Evolutionary conservation across 2,113 vertebrate species (phyloP), one percentile per base, ranked within the genome.

Genomic region (Melanocharis versteri): DNA sequence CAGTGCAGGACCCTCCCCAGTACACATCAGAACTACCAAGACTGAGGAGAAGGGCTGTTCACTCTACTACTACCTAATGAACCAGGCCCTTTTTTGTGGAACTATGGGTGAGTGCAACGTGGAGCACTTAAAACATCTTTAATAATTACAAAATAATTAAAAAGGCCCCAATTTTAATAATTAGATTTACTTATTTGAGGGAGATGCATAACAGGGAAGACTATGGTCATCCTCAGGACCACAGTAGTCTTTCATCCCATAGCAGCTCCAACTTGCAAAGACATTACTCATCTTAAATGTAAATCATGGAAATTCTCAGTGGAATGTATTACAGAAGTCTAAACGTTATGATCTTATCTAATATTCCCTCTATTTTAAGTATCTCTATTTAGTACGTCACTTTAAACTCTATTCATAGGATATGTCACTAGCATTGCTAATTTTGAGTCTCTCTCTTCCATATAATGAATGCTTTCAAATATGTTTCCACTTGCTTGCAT

Each of bases 391-490:
- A 85, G 82, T 37, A 77, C 73, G 64, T 75, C 80, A 92, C 27
- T 35, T 92, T 90, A 86, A 93, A 80, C 69, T 75, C 68, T 95
- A 51, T 90, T 88, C 64, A 89, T 42, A 92, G 86, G 69, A 60
- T 83, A 84, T 83, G 72, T 84, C 91, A 75, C 56, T 73, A 60
- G 45, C 60, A 86, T 70, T 81, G 56, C 72, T 90, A 77, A 90
- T 95, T 95, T 94, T 3, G 6, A 96, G 31, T 70, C 47, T 92
- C 68, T 95, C 72, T 93, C 56, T 90, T 71, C 80, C 71, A 77
- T 50, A 39, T 88, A 90, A 97, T 86, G 73, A 93, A 90, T 70
- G 64, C 53, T 92, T 94, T 91, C 83, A 91, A 91, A 92, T 91
- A 89, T 89, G 72, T 91, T 95, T 94, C 87, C 77, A 94, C 64